Percentiles rank a stretch among this genome's conserved stretches.
phyloP scores from a whole-genome alignment of 2,888 invertebrate species.

The Noctua fimbriata region DNA sequence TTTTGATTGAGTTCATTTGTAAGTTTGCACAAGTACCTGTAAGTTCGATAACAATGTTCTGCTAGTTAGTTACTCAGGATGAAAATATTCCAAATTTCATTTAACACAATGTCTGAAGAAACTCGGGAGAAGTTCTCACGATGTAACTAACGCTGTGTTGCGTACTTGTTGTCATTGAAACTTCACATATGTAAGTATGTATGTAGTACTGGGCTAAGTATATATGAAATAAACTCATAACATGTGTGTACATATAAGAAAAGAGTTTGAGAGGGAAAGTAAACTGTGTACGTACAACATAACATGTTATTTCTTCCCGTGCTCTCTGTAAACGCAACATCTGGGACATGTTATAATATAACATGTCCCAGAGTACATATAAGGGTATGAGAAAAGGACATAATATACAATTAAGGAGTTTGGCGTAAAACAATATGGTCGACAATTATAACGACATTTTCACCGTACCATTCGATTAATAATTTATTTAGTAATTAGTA shows the following conservation, averaged over 20 bases:
- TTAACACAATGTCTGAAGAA: conserved; percentile 71
- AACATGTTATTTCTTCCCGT: conserved; percentile 18
- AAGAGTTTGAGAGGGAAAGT: conserved; percentile 32
- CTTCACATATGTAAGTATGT: conserved; percentile 70
- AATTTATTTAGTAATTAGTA: conserved; percentile 33
- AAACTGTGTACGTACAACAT: conserved; percentile 18
- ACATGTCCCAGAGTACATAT: background rate
- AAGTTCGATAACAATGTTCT: conserved; percentile 57
- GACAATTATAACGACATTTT: conserved; percentile 20
- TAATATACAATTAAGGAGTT: conserved; percentile 16
- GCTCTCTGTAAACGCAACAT: conserved; percentile 40
- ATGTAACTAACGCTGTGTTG: conserved; percentile 60
- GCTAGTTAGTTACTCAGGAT: conserved; percentile 50
- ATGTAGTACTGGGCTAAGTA: conserved; percentile 63
- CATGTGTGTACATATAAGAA: conserved; percentile 47
- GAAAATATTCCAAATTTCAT: conserved; percentile 71
- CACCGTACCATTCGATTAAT: conserved; percentile 8
- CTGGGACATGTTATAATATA: conserved; percentile 30
- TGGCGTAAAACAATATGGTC: conserved; percentile 7
- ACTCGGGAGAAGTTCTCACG: conserved; percentile 72
- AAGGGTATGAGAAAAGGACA: background rate
- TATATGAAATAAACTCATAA: conserved; percentile 66
- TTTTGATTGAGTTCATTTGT: conserved; percentile 60
- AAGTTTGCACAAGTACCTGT: conserved; percentile 51
- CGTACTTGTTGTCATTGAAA: conserved; percentile 76